Conservation (phyloP, 1,140 invertebrate genomes). For the Danaus melanippus region DNA sequence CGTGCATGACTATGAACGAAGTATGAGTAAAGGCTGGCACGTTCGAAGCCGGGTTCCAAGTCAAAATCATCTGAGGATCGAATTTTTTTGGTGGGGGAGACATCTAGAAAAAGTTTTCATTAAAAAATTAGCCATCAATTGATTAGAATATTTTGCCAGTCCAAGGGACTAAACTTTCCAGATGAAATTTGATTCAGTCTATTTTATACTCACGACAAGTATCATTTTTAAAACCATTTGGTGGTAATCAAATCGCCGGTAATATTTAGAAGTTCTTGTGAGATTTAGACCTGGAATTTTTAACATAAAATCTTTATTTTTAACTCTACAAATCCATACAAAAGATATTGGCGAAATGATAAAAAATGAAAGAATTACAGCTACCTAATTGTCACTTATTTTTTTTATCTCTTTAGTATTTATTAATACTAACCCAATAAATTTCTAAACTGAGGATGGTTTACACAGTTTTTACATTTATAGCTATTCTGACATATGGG, state of each 20-base stretch:
- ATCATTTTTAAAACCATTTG: slow-evolving; percentile 31
- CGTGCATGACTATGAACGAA: slow-evolving; percentile 26
- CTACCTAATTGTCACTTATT: too few species aligned
- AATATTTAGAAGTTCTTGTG: slow-evolving; percentile 35
- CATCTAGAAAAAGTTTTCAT: slow-evolving; percentile 7
- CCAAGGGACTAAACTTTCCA: not conserved
- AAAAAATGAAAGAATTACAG: too few species aligned
- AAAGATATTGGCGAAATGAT: too few species aligned
- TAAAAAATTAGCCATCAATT: not conserved
- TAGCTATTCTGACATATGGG: too few species aligned
- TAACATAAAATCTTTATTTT: slow-evolving; percentile 5
- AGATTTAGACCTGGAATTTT: slow-evolving; percentile 18
- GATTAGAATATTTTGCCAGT: slow-evolving; percentile 1
- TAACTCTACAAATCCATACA: not conserved
- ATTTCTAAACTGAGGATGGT: too few species aligned
- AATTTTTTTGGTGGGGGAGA: slow-evolving; percentile 23
- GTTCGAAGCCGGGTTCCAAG: slow-evolving; percentile 14
- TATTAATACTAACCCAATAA: too few species aligned
- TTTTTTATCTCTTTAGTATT: too few species aligned
- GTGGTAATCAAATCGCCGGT: slow-evolving; percentile 40
- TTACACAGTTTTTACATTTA: too few species aligned
- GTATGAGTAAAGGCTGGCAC: slow-evolving; percentile 28
- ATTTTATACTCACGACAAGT: slow-evolving; percentile 30
- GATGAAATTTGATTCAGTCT: not conserved
- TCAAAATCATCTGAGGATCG: slow-evolving; percentile 23